phyloP scores from a whole-genome alignment of 2,888 invertebrate genomes.

The Pyrgus malvae region DNA sequence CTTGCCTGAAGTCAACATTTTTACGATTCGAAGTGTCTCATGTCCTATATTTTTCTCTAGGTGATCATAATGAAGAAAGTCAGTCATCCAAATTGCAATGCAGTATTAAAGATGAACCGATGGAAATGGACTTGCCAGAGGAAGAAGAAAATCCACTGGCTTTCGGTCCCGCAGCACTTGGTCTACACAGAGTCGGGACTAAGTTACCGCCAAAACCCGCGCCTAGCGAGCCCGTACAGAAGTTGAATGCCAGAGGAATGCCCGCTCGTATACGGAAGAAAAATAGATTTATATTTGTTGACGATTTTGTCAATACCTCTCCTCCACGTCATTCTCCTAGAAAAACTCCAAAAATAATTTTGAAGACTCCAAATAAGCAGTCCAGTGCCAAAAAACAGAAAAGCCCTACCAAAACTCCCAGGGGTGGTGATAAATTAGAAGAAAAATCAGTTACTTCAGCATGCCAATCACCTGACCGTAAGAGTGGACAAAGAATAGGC shows the following conservation, averaged over 20 bases:
- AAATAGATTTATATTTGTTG: conserved; percentile 94
- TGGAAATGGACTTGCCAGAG: conserved; percentile 84
- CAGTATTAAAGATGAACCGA: conserved; percentile 81
- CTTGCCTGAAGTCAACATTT: background rate
- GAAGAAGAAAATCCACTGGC: conserved; percentile 86
- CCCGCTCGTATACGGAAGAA: conserved; percentile 94
- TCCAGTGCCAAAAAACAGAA: conserved; percentile 73
- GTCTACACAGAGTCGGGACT: conserved; percentile 90
- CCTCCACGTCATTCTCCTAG: conserved; percentile 88
- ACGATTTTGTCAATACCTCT: conserved; percentile 90
- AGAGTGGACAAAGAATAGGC: conserved; percentile 94
- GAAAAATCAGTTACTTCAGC: conserved; percentile 60
- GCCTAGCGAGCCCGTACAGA: conserved; percentile 89
- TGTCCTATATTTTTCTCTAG: conserved; percentile 45
- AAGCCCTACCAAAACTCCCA: conserved; percentile 79
- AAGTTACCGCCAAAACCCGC: conserved; percentile 86
- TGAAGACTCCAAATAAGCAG: conserved; percentile 68
- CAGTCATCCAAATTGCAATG: conserved; percentile 52
- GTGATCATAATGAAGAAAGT: conserved; percentile 55
- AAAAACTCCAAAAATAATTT: conserved; percentile 82
- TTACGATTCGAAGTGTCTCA: background rate
- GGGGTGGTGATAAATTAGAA: conserved; percentile 65
- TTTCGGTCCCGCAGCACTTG: conserved; percentile 90
- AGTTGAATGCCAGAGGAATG: conserved; percentile 93
- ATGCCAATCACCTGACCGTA: conserved; percentile 87